Base-by-base conservation (phyloP, 2,888 invertebrate genomes). In the Acanthococcus lagerstroemiae region DNA sequence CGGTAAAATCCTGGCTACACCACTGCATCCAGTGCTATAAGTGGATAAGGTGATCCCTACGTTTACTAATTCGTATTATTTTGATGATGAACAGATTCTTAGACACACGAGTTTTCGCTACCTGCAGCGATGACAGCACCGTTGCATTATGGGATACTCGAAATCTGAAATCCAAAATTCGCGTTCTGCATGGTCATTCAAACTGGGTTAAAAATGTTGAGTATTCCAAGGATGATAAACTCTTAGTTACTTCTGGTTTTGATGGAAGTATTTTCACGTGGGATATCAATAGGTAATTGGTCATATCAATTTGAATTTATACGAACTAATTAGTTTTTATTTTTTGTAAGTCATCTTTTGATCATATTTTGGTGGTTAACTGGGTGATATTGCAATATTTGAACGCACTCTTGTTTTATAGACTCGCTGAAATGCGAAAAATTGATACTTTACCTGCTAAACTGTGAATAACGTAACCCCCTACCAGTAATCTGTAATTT, bases 201-300 rank as follows among this genome's bases (percentile, higher is more conserved):
- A 93, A 92, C 78, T 95, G 95, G 95, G 95, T 92, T 55, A 95
- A 95, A 77, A 95, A 94, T 76, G 92, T 95, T 70, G 95, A 95
- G 75, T 95, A 90, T 76, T 90, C 90, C 27, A 83, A 85, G 22
- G 85, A 85, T 73, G 88, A 90, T 74, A 87, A 89, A 69, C 79
- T 92, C 7, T 80, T 95, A 67, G 85, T 95, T 15, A 93, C 93
- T 0, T 94, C 93, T 1, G 94, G 92, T 0, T 88, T 95, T 74
- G 95, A 95, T 76, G 94, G 94, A 15, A 89, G 88, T 73, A 90
- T 95, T 74, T 92, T 88, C 73, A 88, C 92, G 0, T 95, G 95
- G 95, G 91, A 95, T 74, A 88, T 95, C 27, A 92, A 92, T 75
- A 88, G 86, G 73, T 87, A 82, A 70, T n/a, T n/a, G n/a, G n/a